Base-by-base conservation (phyloP, 2,888 invertebrate genomes). In the Melikaiella ostensackeni region DNA sequence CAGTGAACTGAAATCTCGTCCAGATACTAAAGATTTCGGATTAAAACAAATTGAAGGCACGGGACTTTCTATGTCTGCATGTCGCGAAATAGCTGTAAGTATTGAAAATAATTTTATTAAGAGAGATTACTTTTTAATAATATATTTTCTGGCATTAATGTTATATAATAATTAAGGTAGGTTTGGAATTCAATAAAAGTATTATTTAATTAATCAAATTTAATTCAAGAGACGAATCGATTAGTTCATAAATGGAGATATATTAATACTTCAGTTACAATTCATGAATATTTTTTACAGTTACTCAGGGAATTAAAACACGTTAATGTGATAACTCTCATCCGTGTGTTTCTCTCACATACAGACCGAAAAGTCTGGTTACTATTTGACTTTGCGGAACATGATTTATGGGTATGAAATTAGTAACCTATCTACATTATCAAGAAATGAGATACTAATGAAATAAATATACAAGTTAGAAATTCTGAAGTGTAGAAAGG, bases 31-130 rank as follows among this genome's bases (percentile, higher is more conserved):
- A 91, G 98, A 98, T 91, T 99, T 98, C 93, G 99, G 99, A 1
- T 92, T 99, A 76, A 99, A 99, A 92, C 98, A 99, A 93, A 99
- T 99, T 75, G 99, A 99, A 93, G 99, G 99, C 13, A 98, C 98
- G 57, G 99, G 99, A 0, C 94, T 99, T 33, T 99, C 99, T 0
- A 99, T 99, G 99, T 99, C 99, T 33, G 99, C 99, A 19, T 99
- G 99, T 91, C 94, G 99, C 89, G 99, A 99, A 94, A 99, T 99
- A 83, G 98, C 99, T 76, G 97, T 98, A 93, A 94, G 95, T 93
- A 81, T 77, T 33, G 13, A 57, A 16, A 38, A 42, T 63, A 46
- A 35, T 64, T 63, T 35, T 13, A 21, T 38, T 4, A 42, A 19
- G 55, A 55, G 42, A 16, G 42, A 16, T 42, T 42, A 42, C 42